phyloP scores from a whole-genome alignment of 2,113 vertebrate genomes.

The Microcebus jonahi region DNA sequence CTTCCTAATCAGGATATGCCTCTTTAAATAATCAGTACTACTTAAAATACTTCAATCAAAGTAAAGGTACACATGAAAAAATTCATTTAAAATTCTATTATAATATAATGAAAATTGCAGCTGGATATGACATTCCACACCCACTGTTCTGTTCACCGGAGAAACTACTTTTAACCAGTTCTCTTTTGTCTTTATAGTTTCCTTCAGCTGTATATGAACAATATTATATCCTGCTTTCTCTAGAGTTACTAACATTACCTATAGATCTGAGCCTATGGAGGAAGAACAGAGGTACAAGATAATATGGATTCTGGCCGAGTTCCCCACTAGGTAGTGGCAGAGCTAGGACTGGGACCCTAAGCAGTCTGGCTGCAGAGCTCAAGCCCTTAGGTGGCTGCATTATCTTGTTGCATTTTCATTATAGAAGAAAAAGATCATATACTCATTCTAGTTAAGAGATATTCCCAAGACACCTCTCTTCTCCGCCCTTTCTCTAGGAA shows the following conservation, averaged over 20 bases:
- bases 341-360: neutral
- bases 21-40: neutral
- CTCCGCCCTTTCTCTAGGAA: neutral
- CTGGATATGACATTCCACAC: too few relatives aligned
- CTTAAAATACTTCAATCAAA: neutral
- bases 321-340: neutral
- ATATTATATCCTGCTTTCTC: neutral
- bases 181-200: neutral
- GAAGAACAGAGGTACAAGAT: neutral
- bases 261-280: neutral
- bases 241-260: neutral
- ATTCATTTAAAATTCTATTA: neutral
- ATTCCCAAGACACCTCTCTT: neutral
- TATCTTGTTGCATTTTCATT: neutral
- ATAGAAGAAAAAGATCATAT: neutral
- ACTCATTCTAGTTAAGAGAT: neutral
- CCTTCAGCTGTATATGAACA: neutral
- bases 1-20: too few relatives aligned
- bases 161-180: neutral
- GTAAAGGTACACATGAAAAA: neutral
- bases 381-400: neutral
- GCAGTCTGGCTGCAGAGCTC: neutral
- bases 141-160: neutral
- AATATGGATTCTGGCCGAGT: neutral
- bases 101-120: neutral